phyloP scores from a whole-genome alignment of 2,797 vertebrate genomes.

The Falco peregrinus region DNA sequence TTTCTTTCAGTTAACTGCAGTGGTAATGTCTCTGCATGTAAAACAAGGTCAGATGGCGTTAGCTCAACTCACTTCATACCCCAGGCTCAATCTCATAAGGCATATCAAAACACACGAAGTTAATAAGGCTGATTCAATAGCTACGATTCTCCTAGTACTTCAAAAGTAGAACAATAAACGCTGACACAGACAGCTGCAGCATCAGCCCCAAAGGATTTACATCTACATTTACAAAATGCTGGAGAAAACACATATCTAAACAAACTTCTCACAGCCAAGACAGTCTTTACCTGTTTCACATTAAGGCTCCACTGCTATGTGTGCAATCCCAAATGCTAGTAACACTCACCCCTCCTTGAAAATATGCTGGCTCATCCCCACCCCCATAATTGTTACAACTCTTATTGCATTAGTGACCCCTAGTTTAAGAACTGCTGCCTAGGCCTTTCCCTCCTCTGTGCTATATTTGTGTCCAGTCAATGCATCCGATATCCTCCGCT shows the following conservation, averaged over 20 bases:
- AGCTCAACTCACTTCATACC: background rate
- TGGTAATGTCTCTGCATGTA: background rate
- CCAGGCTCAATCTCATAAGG: background rate
- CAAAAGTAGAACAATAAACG: background rate
- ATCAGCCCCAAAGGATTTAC: background rate
- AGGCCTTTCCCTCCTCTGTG: background rate
- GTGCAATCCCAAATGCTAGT: background rate
- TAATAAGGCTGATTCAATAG: background rate
- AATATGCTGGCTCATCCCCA: conserved; percentile 31
- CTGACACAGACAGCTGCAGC: background rate
- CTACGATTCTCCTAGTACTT: background rate
- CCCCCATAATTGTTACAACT: background rate
- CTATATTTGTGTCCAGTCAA: conserved; percentile 54
- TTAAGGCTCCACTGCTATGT: background rate
- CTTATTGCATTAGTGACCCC: background rate
- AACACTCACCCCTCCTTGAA: background rate
- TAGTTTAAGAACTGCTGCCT: background rate
- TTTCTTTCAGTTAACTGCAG: background rate
- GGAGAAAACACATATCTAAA: background rate
- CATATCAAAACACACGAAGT: background rate
- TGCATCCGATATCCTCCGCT: conserved; percentile 8
- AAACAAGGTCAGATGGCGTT: background rate
- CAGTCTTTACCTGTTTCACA: background rate
- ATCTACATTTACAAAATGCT: background rate
- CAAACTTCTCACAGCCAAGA: background rate